Evolutionary conservation across 2,113 vertebrate species (phyloP).

Genomic region (Pelmatolapia mariae): DNA sequence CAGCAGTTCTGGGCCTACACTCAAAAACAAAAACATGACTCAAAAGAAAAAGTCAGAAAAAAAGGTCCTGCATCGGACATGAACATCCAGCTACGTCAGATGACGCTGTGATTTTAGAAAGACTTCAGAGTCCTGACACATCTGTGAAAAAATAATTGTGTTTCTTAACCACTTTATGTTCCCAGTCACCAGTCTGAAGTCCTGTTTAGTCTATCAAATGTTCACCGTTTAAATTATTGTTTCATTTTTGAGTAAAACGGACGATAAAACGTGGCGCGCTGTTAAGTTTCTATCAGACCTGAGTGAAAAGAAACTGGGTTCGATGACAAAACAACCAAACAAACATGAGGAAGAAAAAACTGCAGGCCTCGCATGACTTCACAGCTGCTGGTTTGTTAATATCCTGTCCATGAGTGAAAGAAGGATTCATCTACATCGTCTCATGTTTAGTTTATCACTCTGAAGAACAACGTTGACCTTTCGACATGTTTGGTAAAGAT

Average conservation of each 20-base stretch:
- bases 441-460: neutral
- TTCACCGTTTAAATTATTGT: neutral
- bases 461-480: neutral
- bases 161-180: neutral
- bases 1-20: neutral
- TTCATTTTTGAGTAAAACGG: neutral
- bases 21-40: neutral
- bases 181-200: neutral
- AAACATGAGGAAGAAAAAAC: accelerated
- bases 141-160: neutral
- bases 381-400: neutral
- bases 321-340: accelerated
- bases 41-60: neutral
- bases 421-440: too few relatives aligned
- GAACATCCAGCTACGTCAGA: neutral
- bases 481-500: neutral
- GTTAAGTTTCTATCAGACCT: neutral
- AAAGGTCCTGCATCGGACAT: neutral
- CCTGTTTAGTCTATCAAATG: neutral
- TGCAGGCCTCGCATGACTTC: neutral
- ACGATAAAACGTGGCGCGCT: neutral
- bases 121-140: neutral
- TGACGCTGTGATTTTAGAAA: neutral
- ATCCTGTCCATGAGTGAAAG: neutral
- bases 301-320: neutral